Conservation (phyloP, 2,797 vertebrate genomes). For the Sciaenops ocellatus region DNA sequence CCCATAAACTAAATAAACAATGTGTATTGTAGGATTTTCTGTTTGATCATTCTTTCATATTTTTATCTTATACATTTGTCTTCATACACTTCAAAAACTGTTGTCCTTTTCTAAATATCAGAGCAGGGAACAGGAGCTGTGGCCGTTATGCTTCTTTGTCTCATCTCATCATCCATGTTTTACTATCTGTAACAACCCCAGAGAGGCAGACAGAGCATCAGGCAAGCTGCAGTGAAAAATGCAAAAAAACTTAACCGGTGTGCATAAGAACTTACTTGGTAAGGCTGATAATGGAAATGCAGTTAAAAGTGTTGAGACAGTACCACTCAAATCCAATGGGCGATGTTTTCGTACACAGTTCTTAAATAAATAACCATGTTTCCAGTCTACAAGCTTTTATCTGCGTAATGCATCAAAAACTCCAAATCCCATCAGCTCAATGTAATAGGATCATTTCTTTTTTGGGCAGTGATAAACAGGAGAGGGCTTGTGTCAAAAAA, state of each 20-base stretch:
- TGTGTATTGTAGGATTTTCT: not conserved
- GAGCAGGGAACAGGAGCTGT: not conserved
- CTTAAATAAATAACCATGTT: not conserved
- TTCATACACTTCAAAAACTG: slow-evolving; percentile 8
- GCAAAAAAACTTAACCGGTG: fast-evolving
- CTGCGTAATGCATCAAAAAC: not conserved
- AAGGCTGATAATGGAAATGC: not conserved
- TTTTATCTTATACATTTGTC: not conserved
- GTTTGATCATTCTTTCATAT: not conserved
- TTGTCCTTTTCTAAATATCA: not conserved
- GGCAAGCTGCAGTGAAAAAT: not conserved
- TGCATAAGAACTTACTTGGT: not conserved
- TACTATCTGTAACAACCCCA: slow-evolving; percentile 27
- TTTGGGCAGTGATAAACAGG: slow-evolving; percentile 10
- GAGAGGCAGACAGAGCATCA: slow-evolving; percentile 11
- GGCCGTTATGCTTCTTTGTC: not conserved
- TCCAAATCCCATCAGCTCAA: not conserved
- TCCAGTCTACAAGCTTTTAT: not conserved
- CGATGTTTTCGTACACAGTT: not conserved
- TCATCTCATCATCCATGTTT: slow-evolving; percentile 7
- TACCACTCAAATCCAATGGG: not conserved
- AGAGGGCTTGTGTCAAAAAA: slow-evolving; percentile 1
- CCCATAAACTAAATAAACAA: not conserved
- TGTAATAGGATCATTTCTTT: not conserved
- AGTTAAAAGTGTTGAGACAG: not conserved